Percentiles rank a stretch among this genome's conserved stretches.
phyloP scores from a whole-genome alignment of 2,797 vertebrate genomes.

The Catharus ustulatus region DNA sequence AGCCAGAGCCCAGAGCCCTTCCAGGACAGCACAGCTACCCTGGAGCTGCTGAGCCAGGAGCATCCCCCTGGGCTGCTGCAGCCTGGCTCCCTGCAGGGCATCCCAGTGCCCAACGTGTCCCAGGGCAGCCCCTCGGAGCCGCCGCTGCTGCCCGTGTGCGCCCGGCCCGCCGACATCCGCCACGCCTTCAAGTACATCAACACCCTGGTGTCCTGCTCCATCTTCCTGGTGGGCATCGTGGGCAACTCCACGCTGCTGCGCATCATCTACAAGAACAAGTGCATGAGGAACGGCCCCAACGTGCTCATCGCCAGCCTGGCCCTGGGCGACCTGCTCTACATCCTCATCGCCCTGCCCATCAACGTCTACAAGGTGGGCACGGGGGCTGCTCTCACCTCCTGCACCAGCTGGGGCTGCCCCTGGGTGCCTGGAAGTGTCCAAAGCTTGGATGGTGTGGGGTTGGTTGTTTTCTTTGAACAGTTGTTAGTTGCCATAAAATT shows the following conservation, averaged over 20 bases:
- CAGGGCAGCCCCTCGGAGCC: not conserved
- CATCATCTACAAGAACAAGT: constrained; percentile 93
- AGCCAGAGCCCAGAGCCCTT: constrained; percentile 7
- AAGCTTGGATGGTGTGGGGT: not conserved
- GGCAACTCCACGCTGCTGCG: constrained; percentile 89
- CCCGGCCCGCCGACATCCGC: constrained; percentile 81
- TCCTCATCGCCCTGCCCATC: constrained; percentile 87
- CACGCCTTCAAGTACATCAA: constrained; percentile 88
- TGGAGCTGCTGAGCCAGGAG: not conserved
- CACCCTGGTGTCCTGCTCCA: constrained; percentile 86
- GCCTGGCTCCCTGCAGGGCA: not conserved
- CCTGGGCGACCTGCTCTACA: constrained; percentile 89
- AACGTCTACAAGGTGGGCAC: constrained; percentile 78
- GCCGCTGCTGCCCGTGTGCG: constrained; percentile 79
- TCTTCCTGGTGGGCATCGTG: constrained; percentile 88
- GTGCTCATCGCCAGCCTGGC: constrained; percentile 90
- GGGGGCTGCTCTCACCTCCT: not conserved
- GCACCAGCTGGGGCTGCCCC: not conserved
- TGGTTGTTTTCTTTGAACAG: too few relatives aligned
- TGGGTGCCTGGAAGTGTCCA: not conserved
- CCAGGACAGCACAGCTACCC: not conserved
- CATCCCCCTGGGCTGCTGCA: constrained; percentile 4
- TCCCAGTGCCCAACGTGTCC: not conserved
- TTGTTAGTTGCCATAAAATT: too few relatives aligned
- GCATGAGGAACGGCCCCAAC: constrained; percentile 91